Conservation (phyloP, 2,113 vertebrate genomes). For the Semnornis frantzii region DNA sequence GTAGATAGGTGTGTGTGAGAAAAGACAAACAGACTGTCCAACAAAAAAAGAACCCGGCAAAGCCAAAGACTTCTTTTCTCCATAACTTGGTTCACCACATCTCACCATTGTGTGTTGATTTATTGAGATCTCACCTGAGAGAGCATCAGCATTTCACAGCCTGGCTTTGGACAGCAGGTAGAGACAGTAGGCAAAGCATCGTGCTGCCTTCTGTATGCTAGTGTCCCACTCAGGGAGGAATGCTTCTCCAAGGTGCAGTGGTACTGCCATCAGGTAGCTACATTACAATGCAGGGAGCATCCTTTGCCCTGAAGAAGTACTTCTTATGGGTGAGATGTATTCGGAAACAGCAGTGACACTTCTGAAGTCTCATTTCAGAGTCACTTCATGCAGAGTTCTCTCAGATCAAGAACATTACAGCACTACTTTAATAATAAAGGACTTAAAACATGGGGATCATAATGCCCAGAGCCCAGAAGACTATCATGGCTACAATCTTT, state of each 20-base stretch:
- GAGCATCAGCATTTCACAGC: neutral
- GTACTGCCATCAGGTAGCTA: neutral
- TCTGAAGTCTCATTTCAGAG: neutral
- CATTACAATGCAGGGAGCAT: fast-evolving
- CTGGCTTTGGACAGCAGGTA: neutral
- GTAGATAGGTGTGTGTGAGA: neutral
- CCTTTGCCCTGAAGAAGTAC: neutral
- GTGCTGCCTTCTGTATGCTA: neutral
- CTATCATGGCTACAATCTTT: neutral
- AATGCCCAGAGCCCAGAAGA: neutral
- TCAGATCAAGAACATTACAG: neutral
- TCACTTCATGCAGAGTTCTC: neutral
- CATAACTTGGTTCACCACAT: neutral
- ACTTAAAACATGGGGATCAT: fast-evolving
- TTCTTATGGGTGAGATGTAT: neutral
- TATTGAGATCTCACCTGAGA: neutral
- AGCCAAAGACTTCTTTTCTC: fast-evolving
- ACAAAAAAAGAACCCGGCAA: neutral
- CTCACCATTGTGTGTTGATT: fast-evolving
- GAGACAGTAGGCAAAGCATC: neutral
- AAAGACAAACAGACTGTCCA: neutral
- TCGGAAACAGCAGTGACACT: neutral
- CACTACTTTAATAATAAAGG: neutral
- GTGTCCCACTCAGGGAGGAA: neutral
- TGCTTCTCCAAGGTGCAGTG: neutral